Evolutionary conservation across 2,113 vertebrate species (phyloP).

Genomic region (Euleptes europaea): DNA sequence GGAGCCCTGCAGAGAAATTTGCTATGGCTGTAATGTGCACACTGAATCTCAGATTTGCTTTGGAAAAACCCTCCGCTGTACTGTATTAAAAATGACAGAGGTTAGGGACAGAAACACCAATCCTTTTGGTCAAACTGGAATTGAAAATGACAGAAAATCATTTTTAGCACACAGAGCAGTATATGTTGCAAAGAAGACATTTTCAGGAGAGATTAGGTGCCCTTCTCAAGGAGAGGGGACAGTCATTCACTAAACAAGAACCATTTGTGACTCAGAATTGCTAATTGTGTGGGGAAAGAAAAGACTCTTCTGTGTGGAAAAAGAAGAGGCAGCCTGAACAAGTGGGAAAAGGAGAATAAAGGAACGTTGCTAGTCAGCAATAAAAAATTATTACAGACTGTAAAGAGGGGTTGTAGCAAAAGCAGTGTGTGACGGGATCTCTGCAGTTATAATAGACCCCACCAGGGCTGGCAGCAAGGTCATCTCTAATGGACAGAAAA

Average conservation of each 20-base stretch:
- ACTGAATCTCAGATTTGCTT: constrained; percentile 78
- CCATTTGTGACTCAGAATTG: constrained; percentile 52
- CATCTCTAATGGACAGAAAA: no score
- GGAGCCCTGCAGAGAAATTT: neutral
- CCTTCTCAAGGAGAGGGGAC: constrained; percentile 71
- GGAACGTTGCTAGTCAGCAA: neutral
- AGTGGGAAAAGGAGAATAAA: constrained; percentile 48
- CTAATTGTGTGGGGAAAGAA: constrained; percentile 16
- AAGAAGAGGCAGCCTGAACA: neutral
- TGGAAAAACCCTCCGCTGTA: constrained; percentile 65
- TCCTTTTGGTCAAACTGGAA: constrained; percentile 74
- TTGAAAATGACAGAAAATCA: constrained; percentile 82
- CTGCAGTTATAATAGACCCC: no score
- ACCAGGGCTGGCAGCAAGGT: no score
- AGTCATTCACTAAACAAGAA: constrained; percentile 66
- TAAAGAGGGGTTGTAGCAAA: neutral
- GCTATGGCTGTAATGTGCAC: constrained; percentile 46
- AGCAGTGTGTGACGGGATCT: neutral
- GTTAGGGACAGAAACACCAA: constrained; percentile 78
- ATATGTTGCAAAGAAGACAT: constrained; percentile 75
- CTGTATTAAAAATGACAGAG: constrained; percentile 83
- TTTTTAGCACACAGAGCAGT: constrained; percentile 75
- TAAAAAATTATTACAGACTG: constrained; percentile 5
- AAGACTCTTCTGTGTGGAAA: no score
- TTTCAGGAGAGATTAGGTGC: constrained; percentile 72